phyloP scores from a whole-genome alignment of 2,888 invertebrate genomes.

The Nemotelus nigrinus region DNA sequence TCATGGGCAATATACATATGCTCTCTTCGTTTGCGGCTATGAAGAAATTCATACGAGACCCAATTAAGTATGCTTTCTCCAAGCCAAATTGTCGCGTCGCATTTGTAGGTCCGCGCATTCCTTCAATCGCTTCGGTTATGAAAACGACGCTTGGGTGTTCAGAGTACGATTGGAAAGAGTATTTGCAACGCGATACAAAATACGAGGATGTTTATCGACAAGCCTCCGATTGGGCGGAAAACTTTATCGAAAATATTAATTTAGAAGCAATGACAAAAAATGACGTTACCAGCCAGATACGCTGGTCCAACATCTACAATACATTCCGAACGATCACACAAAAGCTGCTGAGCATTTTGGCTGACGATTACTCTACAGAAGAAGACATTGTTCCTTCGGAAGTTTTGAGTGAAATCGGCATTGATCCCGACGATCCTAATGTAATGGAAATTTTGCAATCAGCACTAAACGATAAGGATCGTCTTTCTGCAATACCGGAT shows the following conservation, averaged over 20 bases:
- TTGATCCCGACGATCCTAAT: neutral
- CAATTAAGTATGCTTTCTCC: constrained; percentile 70
- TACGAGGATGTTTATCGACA: constrained; percentile 4
- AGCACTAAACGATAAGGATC: neutral
- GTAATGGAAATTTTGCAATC: neutral
- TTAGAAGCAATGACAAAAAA: neutral
- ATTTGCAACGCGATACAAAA: neutral
- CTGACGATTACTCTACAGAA: neutral
- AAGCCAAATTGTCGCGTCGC: constrained; percentile 70
- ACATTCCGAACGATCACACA: neutral
- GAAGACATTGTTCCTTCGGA: constrained; percentile 8
- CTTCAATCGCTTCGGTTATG: neutral
- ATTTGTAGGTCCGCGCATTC: constrained; percentile 65
- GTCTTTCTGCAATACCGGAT: neutral
- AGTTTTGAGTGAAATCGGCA: neutral
- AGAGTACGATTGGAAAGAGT: constrained; percentile 7
- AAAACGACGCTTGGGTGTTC: neutral
- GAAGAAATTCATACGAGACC: constrained; percentile 70
- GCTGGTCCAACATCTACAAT: neutral
- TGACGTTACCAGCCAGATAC: neutral
- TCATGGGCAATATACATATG: constrained; percentile 72
- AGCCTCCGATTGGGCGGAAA: constrained; percentile 14
- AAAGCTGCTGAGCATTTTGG: neutral
- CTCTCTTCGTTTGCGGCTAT: constrained; percentile 67
- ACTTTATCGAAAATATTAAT: neutral